Evolutionary conservation across 1,140 invertebrate species (phyloP).

Genomic region (silkworm (Bombyx mori)): DNA sequence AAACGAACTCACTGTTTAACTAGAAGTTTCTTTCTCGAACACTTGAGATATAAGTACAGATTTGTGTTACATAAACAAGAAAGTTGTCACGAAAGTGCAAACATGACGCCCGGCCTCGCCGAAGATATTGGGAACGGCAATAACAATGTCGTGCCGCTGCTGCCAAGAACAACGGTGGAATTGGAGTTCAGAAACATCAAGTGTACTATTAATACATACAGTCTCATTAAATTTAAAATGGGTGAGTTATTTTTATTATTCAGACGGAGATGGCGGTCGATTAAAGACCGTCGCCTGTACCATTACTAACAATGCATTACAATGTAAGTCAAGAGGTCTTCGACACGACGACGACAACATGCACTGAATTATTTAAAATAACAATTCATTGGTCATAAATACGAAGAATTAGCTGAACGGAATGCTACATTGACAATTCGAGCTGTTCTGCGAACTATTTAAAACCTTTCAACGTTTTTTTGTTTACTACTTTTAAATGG

Average conservation of each 20-base stretch:
- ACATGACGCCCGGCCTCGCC: conserved; percentile 34
- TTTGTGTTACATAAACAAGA: background rate
- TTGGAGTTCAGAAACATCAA: conserved; percentile 79
- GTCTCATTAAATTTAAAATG: conserved; percentile 39
- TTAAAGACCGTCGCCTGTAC: too few species aligned
- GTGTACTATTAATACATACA: conserved; percentile 72
- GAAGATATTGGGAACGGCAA: conserved; percentile 38
- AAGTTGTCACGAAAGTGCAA: conserved; percentile 4
- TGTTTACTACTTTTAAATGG: too few species aligned
- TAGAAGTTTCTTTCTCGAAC: background rate
- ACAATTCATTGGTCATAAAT: too few species aligned
- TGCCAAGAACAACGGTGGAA: conserved; percentile 72
- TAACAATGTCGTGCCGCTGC: conserved; percentile 54
- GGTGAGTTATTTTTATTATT: conserved; percentile 39
- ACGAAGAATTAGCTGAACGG: too few species aligned
- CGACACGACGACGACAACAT: too few species aligned
- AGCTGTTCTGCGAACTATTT: too few species aligned
- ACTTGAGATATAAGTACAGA: background rate
- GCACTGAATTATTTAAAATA: too few species aligned
- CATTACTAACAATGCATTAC: too few species aligned
- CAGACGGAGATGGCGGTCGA: too few species aligned
- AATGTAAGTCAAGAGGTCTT: too few species aligned
- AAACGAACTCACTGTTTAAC: background rate
- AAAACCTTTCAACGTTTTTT: too few species aligned
- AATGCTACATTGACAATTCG: too few species aligned